Conservation (phyloP, 2,113 vertebrate species). For the Castor canadensis region DNA sequence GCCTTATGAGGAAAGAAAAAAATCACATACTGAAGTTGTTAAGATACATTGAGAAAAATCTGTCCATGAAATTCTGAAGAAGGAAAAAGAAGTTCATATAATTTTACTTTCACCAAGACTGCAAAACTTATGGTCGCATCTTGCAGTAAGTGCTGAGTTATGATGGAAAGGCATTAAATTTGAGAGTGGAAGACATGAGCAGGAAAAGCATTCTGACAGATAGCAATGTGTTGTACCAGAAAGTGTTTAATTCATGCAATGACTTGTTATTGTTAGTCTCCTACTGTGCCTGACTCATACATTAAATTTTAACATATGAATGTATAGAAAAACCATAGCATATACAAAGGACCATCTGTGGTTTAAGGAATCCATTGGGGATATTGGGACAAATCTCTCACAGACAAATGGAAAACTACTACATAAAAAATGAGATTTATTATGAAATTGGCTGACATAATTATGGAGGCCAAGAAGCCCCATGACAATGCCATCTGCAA, state of each 20-base stretch:
- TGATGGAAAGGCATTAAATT: background rate
- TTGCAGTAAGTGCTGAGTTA: background rate
- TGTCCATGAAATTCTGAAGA: background rate
- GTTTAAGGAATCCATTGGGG: background rate
- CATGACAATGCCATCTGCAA: background rate
- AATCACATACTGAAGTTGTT: background rate
- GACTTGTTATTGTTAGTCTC: background rate
- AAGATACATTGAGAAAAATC: background rate
- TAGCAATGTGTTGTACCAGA: accelerated
- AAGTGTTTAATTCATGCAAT: background rate
- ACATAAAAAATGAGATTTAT: background rate
- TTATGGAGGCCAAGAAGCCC: background rate
- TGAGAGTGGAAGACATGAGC: background rate
- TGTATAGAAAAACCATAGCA: too few species aligned
- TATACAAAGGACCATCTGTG: background rate
- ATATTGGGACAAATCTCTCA: background rate
- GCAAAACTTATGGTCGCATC: background rate
- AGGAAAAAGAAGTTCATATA: background rate
- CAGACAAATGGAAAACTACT: background rate
- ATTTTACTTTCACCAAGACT: background rate
- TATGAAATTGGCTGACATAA: background rate
- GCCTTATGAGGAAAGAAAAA: too few species aligned
- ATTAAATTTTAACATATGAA: too few species aligned
- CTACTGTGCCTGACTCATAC: background rate
- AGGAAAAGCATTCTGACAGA: background rate